Base-by-base conservation (phyloP, 2,113 vertebrate genomes). In the Dromaius novaehollandiae region DNA sequence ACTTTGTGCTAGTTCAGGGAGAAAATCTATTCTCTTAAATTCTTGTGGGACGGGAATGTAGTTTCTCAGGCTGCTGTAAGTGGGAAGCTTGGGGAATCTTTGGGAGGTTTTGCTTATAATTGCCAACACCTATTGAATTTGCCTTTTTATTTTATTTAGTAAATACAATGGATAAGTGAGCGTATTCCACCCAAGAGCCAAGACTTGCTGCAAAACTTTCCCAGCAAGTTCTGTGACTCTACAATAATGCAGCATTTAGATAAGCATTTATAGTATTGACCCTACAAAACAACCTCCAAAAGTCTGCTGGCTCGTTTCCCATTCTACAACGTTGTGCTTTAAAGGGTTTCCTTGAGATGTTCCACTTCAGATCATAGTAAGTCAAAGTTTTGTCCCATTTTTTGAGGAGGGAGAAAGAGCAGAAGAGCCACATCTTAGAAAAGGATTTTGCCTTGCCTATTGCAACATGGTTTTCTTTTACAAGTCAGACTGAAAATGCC, bases 21-120 rank as follows among this genome's bases (percentile, higher is more conserved):
- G 74, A 85, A 70, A 90, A 88, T 69, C 91, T 89, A 82, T 93
- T 85, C 93, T 76, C 81, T 82, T 84, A 46, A 90, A 89, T 60
- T 90, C 76, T 86, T 88, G 93, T 96, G 96, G 95, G 93, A 88
- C 94, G 79, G 88, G 93, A 96, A 95, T 91, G 93, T 48, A 68
- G 51, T 87, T 96, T 93, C 90, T 96, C 83, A 61, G 81, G 90
- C 92, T 95, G 86, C 69, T 95, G 68, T 86, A 95, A 95, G 87
- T 91, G 85, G 97, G 96, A 95, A 92, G 90, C 66, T 56, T 3
- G 0, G 96, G 82, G 91, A 94, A 86, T 81, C 73, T 75, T 95
- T 56, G 86, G 86, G 91, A 89, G 94, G 26, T 88, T 91, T 22
- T 96, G 87, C 78, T 91, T 60, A 34, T 85, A 89, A 89, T 50